Conservation (phyloP, 2,888 invertebrate genomes). For the Ennomos fuscantarius region DNA sequence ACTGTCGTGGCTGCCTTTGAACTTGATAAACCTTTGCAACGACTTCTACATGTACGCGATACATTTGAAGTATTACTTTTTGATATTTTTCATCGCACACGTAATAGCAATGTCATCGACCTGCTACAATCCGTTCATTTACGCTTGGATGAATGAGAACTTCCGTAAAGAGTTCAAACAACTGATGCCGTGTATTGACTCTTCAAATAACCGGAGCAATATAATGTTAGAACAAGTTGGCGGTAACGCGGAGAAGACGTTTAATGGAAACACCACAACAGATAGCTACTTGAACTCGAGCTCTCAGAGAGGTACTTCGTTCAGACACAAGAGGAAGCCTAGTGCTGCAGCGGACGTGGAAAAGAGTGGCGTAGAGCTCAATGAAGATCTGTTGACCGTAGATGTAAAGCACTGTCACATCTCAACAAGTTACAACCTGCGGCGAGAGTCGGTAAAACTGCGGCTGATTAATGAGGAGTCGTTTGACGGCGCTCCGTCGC, state of each 20-base stretch:
- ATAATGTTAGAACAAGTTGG: conserved; percentile 81
- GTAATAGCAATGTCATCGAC: conserved; percentile 98
- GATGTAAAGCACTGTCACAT: conserved; percentile 82
- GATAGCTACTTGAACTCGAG: conserved; percentile 86
- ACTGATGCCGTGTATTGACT: conserved; percentile 88
- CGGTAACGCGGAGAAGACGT: conserved; percentile 88
- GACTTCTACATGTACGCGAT: conserved; percentile 91
- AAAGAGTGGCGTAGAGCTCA: conserved; percentile 79
- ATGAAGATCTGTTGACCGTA: conserved; percentile 73
- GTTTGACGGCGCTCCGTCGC: conserved; percentile 71
- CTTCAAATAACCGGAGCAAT: conserved; percentile 71
- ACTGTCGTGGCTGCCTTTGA: conserved; percentile 97
- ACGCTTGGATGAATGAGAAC: conserved; percentile 98
- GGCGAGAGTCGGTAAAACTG: conserved; percentile 77
- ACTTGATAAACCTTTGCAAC: conserved; percentile 94
- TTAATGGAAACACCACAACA: conserved; percentile 91
- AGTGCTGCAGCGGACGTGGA: conserved; percentile 87
- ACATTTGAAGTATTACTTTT: conserved; percentile 92
- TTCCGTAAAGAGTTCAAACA: conserved; percentile 97
- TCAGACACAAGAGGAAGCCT: conserved; percentile 82
- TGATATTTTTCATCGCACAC: conserved; percentile 96
- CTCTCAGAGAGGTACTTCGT: conserved; percentile 81
- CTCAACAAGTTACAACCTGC: conserved; percentile 77
- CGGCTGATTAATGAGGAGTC: conserved; percentile 80
- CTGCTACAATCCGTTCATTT: conserved; percentile 98